These are phyloP conservation scores for Brachystomella parvula DNA, from an alignment of 1,140 invertebrate genomes.

Conservation along the genomic window DNA sequence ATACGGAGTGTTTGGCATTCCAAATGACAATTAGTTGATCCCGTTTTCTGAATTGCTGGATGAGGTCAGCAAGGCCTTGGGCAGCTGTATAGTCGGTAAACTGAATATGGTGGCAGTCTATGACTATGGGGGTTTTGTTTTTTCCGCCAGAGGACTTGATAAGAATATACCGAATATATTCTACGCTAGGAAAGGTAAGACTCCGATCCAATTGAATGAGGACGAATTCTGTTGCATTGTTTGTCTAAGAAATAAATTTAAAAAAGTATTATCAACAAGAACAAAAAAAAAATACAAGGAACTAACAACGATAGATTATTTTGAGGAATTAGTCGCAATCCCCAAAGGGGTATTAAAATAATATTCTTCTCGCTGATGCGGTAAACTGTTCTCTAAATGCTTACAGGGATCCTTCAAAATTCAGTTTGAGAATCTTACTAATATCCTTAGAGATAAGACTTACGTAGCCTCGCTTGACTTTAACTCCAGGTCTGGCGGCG, in stretches of 20 bases:
- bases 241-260: slow-evolving; percentile 50
- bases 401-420: background rate
- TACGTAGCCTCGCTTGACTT: slow-evolving; percentile 59
- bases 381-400: too few species aligned
- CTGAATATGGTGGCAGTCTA: slow-evolving; percentile 55
- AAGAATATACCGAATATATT: slow-evolving; percentile 70
- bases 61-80: slow-evolving; percentile 5
- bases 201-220: slow-evolving; percentile 75
- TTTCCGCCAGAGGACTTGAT: slow-evolving; percentile 60
- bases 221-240: slow-evolving; percentile 60
- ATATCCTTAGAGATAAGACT: slow-evolving; percentile 34
- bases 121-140: slow-evolving; percentile 58
- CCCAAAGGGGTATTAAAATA: too few species aligned
- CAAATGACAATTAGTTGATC: slow-evolving; percentile 1
- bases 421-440: background rate
- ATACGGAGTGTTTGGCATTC: background rate
- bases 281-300: too few species aligned
- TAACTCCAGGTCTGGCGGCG: slow-evolving; percentile 74
- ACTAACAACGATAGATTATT: too few species aligned
- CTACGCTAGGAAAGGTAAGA: slow-evolving; percentile 77
- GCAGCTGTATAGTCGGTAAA: slow-evolving; percentile 14
- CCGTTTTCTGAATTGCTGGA: slow-evolving; percentile 4
- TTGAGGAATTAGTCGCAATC: too few species aligned
- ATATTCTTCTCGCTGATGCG: too few species aligned
- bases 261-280: too few species aligned